Evolutionary conservation across 2,888 invertebrate species (phyloP), one percentile per base, ranked within the genome.

Genomic region (Ophion obscuratus): DNA sequence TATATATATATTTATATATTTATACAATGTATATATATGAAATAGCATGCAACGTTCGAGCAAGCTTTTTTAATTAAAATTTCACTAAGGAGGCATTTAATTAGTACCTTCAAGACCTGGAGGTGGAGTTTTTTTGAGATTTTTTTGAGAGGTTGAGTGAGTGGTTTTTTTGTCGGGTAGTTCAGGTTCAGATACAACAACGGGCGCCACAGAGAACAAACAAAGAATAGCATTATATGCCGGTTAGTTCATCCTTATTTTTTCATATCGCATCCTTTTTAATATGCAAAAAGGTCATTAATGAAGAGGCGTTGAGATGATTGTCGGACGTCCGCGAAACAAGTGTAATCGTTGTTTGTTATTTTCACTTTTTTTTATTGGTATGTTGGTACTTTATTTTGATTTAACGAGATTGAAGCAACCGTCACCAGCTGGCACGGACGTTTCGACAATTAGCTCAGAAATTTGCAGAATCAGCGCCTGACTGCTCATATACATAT

Each of bases 51-150:
- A 89, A 93, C 92, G 90, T 92, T 89, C 89, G 89, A 92, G 90
- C 91, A 92, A 92, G 91, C 90, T 82, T 87, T 86, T 85, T 86
- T 85, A 80, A 84, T 82, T 80, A 75, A 87, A 86, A 84, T 68
- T 87, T 86, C 89, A 90, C 90, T 92, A 92, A 93, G 92, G 93
- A 92, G 92, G 92, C 92, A 91, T 92, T 92, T 92, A 92, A 91
- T 92, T 92, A 93, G 92, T 93, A 93, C 93, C 93, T 93, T 93
- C 93, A 93, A 93, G 92, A 93, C 93, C 93, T 93, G 93, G 92
- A 93, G 92, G 92, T 92, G 92, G 93, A 93, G 91, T 92, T 93
- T 92, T 91, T 92, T 92, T 92, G 92, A 93, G 90, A 93, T 81
- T 92, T 92, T 92, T 92, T 93, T 93, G 92, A 93, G 92, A 93